Evolutionary conservation across 2,113 vertebrate species (phyloP).

Genomic region (Ameiurus melas): DNA sequence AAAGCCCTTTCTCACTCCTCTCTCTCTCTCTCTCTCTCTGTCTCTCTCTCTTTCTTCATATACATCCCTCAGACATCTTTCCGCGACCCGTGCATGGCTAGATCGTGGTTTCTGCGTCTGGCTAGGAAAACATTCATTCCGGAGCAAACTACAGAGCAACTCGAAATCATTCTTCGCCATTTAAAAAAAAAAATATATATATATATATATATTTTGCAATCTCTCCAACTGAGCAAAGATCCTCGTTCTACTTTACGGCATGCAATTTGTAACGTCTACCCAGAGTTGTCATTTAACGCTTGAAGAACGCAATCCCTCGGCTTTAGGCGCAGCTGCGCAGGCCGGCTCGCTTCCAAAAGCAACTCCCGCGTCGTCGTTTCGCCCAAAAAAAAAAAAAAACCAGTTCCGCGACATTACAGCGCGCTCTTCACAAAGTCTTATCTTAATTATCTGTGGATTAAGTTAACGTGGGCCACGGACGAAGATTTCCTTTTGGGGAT

Average conservation of each 20-base stretch:
- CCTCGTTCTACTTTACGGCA: neutral
- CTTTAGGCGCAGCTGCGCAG: neutral
- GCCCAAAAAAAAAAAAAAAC: neutral
- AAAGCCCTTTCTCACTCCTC: conserved; percentile 4
- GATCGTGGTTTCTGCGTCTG: conserved; percentile 52
- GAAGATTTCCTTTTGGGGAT: conserved; percentile 53
- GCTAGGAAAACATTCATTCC: conserved; percentile 36
- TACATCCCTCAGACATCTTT: conserved; percentile 58
- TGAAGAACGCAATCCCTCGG: neutral
- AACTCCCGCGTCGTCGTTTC: neutral
- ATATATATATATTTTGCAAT: too few relatives aligned
- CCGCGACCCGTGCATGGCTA: conserved; percentile 31
- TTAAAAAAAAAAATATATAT: too few relatives aligned
- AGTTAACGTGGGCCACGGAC: conserved; percentile 62
- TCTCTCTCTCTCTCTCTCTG: neutral
- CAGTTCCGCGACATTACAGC: conserved; percentile 14
- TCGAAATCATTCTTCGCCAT: neutral
- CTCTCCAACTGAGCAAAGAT: neutral
- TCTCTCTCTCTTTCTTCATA: conserved; percentile 28
- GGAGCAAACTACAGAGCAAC: conserved; percentile 33
- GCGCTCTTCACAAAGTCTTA: conserved; percentile 51
- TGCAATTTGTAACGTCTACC: neutral
- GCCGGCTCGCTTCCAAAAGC: neutral
- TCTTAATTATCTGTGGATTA: conserved; percentile 67
- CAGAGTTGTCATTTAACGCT: neutral